These are phyloP conservation scores for Drosophila macrothrix DNA, from an alignment of 2,888 invertebrate species.

Conservation along the genomic window DNA sequence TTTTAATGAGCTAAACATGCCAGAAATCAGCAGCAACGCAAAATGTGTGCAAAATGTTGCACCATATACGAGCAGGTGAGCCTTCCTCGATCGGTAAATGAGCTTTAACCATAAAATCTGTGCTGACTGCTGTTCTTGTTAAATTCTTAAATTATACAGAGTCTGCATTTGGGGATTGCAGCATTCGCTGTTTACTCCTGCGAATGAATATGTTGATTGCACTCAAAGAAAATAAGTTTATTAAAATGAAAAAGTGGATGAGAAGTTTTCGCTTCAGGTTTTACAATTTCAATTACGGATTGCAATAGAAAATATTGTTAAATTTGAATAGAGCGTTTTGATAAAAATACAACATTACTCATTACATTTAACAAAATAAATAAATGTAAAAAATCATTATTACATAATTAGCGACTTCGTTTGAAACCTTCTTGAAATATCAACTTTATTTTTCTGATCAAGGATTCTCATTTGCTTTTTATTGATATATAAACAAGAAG, in stretches of 20 bases:
- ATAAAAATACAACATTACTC: neutral
- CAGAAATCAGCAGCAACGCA: constrained; percentile 40
- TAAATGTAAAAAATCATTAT: neutral
- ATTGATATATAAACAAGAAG: neutral
- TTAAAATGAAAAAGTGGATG: neutral
- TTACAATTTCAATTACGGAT: neutral
- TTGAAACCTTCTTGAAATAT: neutral
- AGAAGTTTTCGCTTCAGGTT: neutral
- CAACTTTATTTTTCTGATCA: too few species aligned
- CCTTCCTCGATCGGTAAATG: neutral
- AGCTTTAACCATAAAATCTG: constrained; percentile 14
- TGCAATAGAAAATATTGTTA: neutral
- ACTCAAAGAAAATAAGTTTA: neutral
- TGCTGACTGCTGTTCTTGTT: neutral
- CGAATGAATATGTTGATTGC: constrained; percentile 5
- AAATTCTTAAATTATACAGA: constrained; percentile 28
- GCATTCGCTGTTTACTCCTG: neutral
- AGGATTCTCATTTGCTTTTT: neutral
- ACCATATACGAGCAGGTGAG: neutral
- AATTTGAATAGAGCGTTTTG: neutral
- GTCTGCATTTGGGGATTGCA: constrained; percentile 8
- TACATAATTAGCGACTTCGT: neutral
- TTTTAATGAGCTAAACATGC: constrained; percentile 54
- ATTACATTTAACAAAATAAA: neutral
- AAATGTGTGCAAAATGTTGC: constrained; percentile 49